These are phyloP conservation scores for Drosophila conformis DNA, from an alignment of 2,888 invertebrate genomes.

Conservation along the genomic window DNA sequence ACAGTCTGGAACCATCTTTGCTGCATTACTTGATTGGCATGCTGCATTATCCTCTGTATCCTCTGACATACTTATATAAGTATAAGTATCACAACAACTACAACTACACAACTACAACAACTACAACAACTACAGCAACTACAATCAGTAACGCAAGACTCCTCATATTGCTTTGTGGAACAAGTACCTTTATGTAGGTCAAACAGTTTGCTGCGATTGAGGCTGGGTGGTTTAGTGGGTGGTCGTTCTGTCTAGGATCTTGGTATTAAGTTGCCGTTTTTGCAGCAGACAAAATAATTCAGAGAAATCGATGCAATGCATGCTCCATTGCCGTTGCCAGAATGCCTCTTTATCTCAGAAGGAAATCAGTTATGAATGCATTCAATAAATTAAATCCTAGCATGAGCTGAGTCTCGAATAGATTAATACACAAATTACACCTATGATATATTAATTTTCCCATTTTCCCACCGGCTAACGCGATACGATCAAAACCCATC, in stretches of 20 bases:
- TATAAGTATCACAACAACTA: constrained; percentile 14
- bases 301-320: constrained; percentile 9
- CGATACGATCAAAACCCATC: background rate
- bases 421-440: background rate
- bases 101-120: constrained; percentile 5
- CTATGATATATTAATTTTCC: background rate
- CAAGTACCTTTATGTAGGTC: constrained; percentile 52
- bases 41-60: constrained; percentile 62
- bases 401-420: background rate
- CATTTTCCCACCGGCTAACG: background rate
- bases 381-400: background rate
- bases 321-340: background rate
- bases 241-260: constrained; percentile 24
- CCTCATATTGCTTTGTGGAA: constrained; percentile 45
- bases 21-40: constrained; percentile 76
- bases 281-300: constrained; percentile 6
- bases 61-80: constrained; percentile 34
- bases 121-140: constrained; percentile 11
- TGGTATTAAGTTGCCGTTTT: constrained; percentile 20
- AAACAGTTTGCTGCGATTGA: constrained; percentile 40
- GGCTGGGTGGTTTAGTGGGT: background rate
- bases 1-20: constrained; percentile 30
- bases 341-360: background rate
- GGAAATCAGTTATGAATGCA: constrained; percentile 9
- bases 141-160: constrained; percentile 20